Percentiles rank a stretch among this genome's conserved stretches.
These are phyloP conservation scores for Cryptotermes secundus DNA, from an alignment of 1,140 invertebrate species.

Conservation along the genomic window DNA sequence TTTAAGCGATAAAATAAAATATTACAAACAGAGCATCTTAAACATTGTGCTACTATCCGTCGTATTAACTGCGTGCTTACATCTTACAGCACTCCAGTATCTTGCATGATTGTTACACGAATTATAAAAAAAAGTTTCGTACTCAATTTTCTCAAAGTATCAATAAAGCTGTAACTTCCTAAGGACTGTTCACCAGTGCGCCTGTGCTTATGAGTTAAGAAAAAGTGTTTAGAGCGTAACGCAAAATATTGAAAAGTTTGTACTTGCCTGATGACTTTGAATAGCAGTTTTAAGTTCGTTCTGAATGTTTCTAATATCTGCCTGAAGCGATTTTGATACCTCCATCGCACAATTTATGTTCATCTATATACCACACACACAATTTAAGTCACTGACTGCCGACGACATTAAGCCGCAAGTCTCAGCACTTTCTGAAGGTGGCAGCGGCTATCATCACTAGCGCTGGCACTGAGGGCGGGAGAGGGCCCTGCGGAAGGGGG, in stretches of 20 bases:
- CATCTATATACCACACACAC: not conserved
- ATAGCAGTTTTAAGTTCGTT: constrained; percentile 65
- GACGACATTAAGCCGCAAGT: not conserved
- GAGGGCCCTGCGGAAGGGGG: no score
- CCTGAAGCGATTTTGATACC: constrained; percentile 63
- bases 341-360: constrained; percentile 51
- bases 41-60: not conserved
- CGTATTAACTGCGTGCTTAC: not conserved
- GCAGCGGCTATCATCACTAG: not conserved
- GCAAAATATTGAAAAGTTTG: constrained; percentile 34
- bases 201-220: constrained; percentile 21
- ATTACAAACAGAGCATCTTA: not conserved
- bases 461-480: no score
- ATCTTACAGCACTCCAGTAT: not conserved
- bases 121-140: constrained; percentile 37
- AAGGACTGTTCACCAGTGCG: not conserved
- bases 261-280: constrained; percentile 64
- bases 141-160: constrained; percentile 33
- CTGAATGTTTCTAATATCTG: constrained; percentile 62
- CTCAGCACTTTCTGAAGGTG: not conserved
- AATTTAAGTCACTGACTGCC: not conserved
- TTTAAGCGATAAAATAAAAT: not conserved
- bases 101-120: constrained; percentile 26
- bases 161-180: constrained; percentile 24
- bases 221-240: constrained; percentile 33